Base-by-base conservation (phyloP, 1,140 invertebrate species). In the Ladona fulva region DNA sequence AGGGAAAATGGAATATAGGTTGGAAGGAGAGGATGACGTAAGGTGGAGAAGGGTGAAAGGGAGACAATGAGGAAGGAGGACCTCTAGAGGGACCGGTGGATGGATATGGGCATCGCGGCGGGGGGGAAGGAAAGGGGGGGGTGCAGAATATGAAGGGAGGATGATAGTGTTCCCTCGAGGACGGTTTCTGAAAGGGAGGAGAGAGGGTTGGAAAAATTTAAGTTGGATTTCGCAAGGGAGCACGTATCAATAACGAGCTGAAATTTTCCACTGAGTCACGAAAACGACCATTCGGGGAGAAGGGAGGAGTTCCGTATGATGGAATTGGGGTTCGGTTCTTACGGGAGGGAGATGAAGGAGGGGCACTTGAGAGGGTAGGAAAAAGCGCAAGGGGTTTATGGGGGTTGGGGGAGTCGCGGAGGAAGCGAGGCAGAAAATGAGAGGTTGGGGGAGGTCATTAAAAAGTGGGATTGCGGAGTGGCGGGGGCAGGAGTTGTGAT, bases 161-260 rank as follows among this genome's bases (percentile, higher is more conserved):
- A 66, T 66, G 52, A 22, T 66, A 66, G 52, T 66, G 52, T 3
- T 12, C 52, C 52, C 52, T 66, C n/a, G 52, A 66, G 52, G 52
- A 66, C 52, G 3, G 44, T 52, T 52, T 52, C 44, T 52, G 44
- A 52, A 52, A 19, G 44, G 44, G 19, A 52, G 44, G 44, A 52
- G 44, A 66, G 52, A 66, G 52, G 52, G 52, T 66, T 12, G 52
- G 52, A 66, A 66, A 66, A 66, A 66, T 66, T 66, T 66, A 66
- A 66, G 52, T 66, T 66, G 52, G 52, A 66, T 66, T 66, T 66
- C 52, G 52, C 52, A 66, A 66, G 52, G 52, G 52, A 66, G 52
- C 52, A 66, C 52, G 52, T 66, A 66, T 66, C 52, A 22, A 66
- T 66, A 66, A 66, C 52, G 52, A 66, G 52, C 12, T 6, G 52